Evolutionary conservation across 2,888 invertebrate species (phyloP), one percentile per base, ranked within the genome.

Genomic region (Idaea biselata): DNA sequence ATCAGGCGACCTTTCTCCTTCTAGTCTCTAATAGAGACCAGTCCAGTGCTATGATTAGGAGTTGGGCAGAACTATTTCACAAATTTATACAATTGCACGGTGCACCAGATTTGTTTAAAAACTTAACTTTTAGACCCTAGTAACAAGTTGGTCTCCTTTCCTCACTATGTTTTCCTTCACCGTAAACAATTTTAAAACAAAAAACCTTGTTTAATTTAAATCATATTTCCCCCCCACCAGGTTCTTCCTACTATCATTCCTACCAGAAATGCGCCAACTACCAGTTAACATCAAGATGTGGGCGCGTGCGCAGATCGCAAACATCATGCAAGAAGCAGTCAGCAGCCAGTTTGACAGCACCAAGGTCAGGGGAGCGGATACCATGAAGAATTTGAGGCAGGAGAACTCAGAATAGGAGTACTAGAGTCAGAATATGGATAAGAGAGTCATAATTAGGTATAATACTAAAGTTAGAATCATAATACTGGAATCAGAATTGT

Each of bases 201-300:
- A 25, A 25, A 25, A 25, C 25, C 25, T 25, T 25, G 25, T 3
- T 25, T 44, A 7, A 44, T 44, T 3, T 44, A 11, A 32, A 2
- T 44, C 44, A 44, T 1, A 44, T 3, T 44, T 25, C 3, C 25
- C 25, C 25, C 25, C 25, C 25, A 44, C 14, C 44, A 44, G 44
- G 53, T 67, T 90, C 64, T 92, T 91, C 61, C 76, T 92, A 1
- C 70, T 91, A 32, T 91, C 91, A 0, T 91, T 91, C 65, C 73
- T 89, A 18, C 91, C 91, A 8, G 91, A 92, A 75, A 87, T 92
- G 84, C 81, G 84, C 60, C 88, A 88, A 69, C 68, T 92, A 25
- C 91, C 91, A 0, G 66, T 83, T 1, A 82, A 90, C 69, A 80
- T 90, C 25, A 91, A 91, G 77, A 91, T 92, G 91, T 92, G 92